These are phyloP conservation scores for Phlogophora meticulosa DNA, from an alignment of 2,888 invertebrate species.

Conservation along the genomic window DNA sequence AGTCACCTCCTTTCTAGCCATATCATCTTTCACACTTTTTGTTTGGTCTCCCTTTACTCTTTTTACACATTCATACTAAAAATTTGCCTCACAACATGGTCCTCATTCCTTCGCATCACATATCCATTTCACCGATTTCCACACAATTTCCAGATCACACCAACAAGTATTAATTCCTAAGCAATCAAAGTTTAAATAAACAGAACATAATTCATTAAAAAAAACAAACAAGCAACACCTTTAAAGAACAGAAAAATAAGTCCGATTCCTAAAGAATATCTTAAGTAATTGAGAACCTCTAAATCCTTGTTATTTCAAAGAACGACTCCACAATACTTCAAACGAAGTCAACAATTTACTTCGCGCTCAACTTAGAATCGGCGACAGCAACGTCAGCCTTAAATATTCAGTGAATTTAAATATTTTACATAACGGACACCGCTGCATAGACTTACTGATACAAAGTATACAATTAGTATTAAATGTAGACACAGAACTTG, in stretches of 20 bases:
- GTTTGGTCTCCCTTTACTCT: too few species aligned
- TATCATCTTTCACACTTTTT: too few species aligned
- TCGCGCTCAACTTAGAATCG: conserved; percentile 51
- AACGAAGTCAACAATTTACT: conserved; percentile 60
- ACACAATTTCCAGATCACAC: too few species aligned
- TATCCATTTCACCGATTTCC: too few species aligned
- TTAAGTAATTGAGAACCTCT: conserved; percentile 39
- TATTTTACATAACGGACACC: conserved; percentile 63
- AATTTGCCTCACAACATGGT: too few species aligned
- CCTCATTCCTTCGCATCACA: too few species aligned
- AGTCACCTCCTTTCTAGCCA: too few species aligned
- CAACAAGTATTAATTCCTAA: too few species aligned
- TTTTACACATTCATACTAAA: too few species aligned
- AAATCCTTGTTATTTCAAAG: conserved; percentile 46
- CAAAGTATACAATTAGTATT: conserved; percentile 72
- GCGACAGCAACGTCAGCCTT: conserved; percentile 32
- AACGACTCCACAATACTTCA: conserved; percentile 52
- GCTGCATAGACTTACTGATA: conserved; percentile 61
- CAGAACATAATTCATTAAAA: background rate
- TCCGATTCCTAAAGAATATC: conserved; percentile 29
- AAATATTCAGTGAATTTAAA: conserved; percentile 66
- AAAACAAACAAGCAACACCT: conserved; percentile 5
- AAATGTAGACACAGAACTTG: conserved; percentile 65
- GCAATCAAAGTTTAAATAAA: too few species aligned
- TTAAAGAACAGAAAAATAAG: conserved; percentile 29